A percentile compares a stretch with the other conserved stretches of the same genome.
phyloP scores from a whole-genome alignment of 2,113 vertebrate species.

The Peromyscus maniculatus region DNA sequence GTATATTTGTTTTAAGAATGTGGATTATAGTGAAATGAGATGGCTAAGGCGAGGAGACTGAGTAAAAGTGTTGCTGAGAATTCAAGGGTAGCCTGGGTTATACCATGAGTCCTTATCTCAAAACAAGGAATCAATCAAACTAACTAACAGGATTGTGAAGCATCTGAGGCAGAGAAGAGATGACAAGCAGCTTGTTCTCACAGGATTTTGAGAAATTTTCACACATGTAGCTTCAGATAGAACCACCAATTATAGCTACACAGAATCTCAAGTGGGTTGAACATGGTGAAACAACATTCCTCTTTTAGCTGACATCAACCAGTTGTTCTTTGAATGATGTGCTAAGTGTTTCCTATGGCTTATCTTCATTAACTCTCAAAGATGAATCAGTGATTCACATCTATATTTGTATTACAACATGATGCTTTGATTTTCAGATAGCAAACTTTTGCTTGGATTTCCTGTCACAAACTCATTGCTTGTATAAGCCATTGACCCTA shows the following conservation, averaged over 20 bases:
- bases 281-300: neutral
- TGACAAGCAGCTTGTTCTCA: neutral
- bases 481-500: neutral
- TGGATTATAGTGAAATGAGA: neutral
- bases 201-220: neutral
- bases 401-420: neutral
- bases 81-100: neutral
- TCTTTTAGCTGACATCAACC: neutral
- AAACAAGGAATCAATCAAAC: neutral
- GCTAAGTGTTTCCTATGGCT: neutral
- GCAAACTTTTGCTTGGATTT: neutral
- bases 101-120: neutral
- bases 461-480: neutral
- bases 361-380: neutral
- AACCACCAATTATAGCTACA: neutral
- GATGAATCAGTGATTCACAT: neutral
- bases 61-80: neutral
- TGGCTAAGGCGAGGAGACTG: rapidly evolving
- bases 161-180: neutral
- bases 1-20: neutral
- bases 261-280: neutral
- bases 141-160: neutral
- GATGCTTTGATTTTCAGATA: neutral
- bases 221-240: neutral
- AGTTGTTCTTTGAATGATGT: neutral